Conservation (phyloP, 2,797 vertebrate species). For the Gambusia yucatana region DNA sequence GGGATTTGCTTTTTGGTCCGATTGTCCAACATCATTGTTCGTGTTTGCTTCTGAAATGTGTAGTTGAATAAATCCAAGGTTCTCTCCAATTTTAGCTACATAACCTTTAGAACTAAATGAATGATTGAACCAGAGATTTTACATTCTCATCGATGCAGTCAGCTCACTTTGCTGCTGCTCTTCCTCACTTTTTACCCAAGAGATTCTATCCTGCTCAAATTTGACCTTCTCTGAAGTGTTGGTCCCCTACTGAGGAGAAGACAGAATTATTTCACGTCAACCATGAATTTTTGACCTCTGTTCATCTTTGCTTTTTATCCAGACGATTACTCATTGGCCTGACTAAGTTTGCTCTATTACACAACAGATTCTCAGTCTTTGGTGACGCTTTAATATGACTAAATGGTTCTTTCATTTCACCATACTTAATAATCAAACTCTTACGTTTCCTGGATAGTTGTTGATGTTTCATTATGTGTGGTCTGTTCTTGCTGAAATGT, state of each 20-base stretch:
- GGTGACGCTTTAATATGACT: conserved; percentile 40
- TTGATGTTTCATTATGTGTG: conserved; percentile 24
- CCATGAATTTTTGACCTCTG: conserved; percentile 44
- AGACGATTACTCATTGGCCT: conserved; percentile 34
- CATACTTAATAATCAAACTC: conserved; percentile 26
- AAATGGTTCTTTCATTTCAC: conserved; percentile 43
- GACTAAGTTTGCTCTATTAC: conserved; percentile 47
- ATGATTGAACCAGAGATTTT: conserved; percentile 14
- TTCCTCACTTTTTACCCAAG: conserved; percentile 15
- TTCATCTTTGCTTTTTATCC: conserved; percentile 41
- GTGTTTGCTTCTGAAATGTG: conserved; percentile 4
- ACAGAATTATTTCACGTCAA: conserved; percentile 61
- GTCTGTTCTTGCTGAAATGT: neutral
- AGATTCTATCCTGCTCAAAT: conserved; percentile 6
- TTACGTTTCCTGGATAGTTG: conserved; percentile 27
- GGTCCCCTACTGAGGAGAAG: conserved; percentile 35
- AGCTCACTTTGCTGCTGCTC: conserved; percentile 3
- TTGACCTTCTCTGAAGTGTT: conserved; percentile 20
- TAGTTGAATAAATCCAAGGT: neutral
- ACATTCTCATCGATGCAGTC: conserved; percentile 15
- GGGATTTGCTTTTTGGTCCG: conserved; percentile 14
- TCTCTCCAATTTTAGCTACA: neutral
- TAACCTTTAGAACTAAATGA: neutral
- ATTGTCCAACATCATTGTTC: conserved; percentile 13
- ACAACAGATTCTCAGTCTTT: conserved; percentile 51